Percentiles rank a stretch among this genome's conserved stretches.
These are phyloP conservation scores for Poeciliopsis paucimaculata DNA, from an alignment of 2,797 vertebrate species.

Conservation along the genomic window DNA sequence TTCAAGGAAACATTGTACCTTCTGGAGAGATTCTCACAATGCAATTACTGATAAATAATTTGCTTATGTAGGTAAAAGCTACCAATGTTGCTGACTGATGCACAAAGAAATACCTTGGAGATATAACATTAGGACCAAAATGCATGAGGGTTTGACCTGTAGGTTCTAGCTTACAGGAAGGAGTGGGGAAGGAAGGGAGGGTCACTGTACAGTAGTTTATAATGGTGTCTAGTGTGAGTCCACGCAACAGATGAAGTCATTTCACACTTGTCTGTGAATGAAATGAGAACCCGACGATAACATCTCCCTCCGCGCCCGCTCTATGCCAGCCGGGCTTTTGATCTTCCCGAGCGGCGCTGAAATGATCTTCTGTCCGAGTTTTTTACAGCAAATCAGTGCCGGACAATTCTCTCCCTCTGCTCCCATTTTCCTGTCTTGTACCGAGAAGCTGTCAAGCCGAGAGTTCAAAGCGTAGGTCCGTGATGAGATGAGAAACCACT, in stretches of 20 bases:
- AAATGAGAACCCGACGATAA: constrained; percentile 75
- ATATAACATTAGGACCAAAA: constrained; percentile 54
- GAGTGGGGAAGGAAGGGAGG: constrained; percentile 54
- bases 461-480: constrained; percentile 77
- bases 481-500: constrained; percentile 73
- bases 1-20: not conserved
- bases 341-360: constrained; percentile 72
- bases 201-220: constrained; percentile 65
- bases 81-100: constrained; percentile 33
- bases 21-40: constrained; percentile 26
- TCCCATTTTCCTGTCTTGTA: constrained; percentile 69
- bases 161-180: constrained; percentile 40
- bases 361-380: constrained; percentile 77
- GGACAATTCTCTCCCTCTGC: constrained; percentile 76
- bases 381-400: constrained; percentile 77
- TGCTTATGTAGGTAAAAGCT: constrained; percentile 39
- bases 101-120: constrained; percentile 53
- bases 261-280: constrained; percentile 80
- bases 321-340: constrained; percentile 74
- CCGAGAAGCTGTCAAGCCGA: constrained; percentile 58
- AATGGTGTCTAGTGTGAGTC: constrained; percentile 72
- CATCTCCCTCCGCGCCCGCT: constrained; percentile 65
- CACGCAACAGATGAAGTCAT: constrained; percentile 79
- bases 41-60: constrained; percentile 28
- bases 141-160: constrained; percentile 45